Conservation (phyloP, 1,140 invertebrate genomes). For the Drosophila baimaii region DNA sequence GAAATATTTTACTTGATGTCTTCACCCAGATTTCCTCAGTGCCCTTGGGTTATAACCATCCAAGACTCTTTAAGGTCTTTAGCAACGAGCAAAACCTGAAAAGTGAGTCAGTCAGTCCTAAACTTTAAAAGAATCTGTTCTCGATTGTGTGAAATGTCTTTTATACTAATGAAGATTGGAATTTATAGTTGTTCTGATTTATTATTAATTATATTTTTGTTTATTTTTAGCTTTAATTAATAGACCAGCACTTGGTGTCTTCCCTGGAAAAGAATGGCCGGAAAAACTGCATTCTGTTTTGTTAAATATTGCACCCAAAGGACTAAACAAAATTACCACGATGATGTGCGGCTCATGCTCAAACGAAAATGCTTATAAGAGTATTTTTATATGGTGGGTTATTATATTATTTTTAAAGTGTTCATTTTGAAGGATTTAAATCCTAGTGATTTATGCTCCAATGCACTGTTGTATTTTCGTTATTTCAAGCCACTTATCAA, state of each 20-base stretch:
- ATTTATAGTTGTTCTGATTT: background rate
- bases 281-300: constrained; percentile 90
- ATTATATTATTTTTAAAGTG: background rate
- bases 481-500: no score
- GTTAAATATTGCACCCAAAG: constrained; percentile 92
- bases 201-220: background rate
- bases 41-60: constrained; percentile 98
- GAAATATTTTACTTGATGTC: constrained; percentile 94
- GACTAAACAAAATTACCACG: constrained; percentile 92
- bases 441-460: no score
- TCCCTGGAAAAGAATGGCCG: constrained; percentile 94
- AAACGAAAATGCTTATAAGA: constrained; percentile 98
- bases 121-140: no score
- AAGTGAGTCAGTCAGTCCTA: no score
- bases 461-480: no score
- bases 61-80: constrained; percentile 91
- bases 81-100: constrained; percentile 91
- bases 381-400: constrained; percentile 91
- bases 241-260: constrained; percentile 95
- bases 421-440: background rate
- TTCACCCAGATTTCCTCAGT: constrained; percentile 99
- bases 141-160: no score
- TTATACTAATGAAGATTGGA: no score
- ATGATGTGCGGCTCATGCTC: constrained; percentile 99
- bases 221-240: constrained; percentile 90